These are phyloP conservation scores for Bubo blakistoni DNA, from an alignment of 2,113 vertebrate species.

Conservation along the genomic window DNA sequence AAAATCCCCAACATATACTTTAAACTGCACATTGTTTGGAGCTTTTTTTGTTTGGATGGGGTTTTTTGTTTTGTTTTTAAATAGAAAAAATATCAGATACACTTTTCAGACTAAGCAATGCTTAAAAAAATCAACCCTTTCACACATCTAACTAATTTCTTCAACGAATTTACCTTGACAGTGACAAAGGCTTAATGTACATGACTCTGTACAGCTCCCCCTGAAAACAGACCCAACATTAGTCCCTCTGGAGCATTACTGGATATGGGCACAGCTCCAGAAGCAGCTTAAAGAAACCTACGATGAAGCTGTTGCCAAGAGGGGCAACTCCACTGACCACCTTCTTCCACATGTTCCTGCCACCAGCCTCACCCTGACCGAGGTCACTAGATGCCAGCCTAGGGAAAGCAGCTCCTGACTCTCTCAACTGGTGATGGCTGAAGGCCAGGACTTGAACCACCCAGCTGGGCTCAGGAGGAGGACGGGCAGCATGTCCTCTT, in stretches of 20 bases:
- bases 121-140: background rate
- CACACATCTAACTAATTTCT: background rate
- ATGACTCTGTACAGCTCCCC: background rate
- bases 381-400: background rate
- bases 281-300: background rate
- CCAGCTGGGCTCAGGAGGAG: background rate
- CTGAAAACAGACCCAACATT: background rate
- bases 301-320: background rate
- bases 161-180: background rate
- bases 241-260: background rate
- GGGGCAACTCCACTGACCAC: background rate
- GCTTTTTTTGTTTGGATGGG: too few relatives aligned
- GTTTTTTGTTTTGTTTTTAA: background rate
- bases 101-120: background rate
- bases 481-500: background rate
- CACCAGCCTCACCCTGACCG: background rate
- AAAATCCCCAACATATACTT: background rate
- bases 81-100: background rate
- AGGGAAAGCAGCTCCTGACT: background rate
- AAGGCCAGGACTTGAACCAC: background rate
- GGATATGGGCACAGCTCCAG: background rate
- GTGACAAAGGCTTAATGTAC: background rate
- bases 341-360: background rate
- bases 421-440: background rate
- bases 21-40: background rate